A percentile compares a stretch with the other conserved stretches of the same genome.
These are phyloP conservation scores for Hydrocynus forskahlii DNA, from an alignment of 2,797 vertebrate genomes.

Conservation along the genomic window DNA sequence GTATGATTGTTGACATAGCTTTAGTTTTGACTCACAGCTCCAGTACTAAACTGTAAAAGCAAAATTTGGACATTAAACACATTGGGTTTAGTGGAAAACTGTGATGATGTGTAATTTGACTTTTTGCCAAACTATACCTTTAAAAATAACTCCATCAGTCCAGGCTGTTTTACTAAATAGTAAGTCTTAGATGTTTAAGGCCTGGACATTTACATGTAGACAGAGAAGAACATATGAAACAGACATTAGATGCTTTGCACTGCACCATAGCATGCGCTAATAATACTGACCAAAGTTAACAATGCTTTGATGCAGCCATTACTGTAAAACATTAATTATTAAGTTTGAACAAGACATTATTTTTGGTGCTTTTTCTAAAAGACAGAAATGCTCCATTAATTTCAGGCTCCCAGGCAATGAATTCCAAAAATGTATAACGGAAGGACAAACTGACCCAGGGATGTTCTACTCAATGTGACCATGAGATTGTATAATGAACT, in stretches of 20 bases:
- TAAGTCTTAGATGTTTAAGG: not conserved
- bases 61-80: no score
- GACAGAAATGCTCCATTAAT: conserved; percentile 8
- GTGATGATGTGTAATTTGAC: no score
- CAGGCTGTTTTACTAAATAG: not conserved
- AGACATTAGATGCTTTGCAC: not conserved
- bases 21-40: no score
- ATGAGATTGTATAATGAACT: not conserved
- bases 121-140: no score
- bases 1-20: no score
- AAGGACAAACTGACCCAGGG: conserved; percentile 14
- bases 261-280: not conserved
- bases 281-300: not conserved
- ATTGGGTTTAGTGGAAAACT: no score
- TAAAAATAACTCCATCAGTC: no score
- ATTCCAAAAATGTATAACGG: not conserved
- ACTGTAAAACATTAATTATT: not conserved
- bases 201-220: not conserved
- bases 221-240: not conserved
- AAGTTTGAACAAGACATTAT: not conserved
- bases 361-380: conserved; percentile 1
- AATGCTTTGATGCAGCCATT: not conserved
- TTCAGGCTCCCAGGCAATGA: not conserved
- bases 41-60: no score
- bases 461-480: conserved; percentile 1